Conservation (phyloP, 1,140 invertebrate genomes). For the Drosophila arizonae region DNA sequence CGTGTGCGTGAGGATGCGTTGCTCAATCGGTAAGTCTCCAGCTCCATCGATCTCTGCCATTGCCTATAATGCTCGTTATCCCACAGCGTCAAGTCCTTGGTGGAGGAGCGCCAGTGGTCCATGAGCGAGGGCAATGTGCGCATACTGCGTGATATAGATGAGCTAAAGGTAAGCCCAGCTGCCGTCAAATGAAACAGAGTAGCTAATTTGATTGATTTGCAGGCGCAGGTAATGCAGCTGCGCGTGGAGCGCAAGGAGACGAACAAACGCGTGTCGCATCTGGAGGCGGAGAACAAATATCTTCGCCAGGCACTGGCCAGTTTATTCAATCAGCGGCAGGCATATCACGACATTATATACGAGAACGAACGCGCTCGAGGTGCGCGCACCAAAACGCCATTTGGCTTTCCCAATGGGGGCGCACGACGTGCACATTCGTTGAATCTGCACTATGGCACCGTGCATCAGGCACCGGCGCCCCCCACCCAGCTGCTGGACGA, state of each 20-base stretch:
- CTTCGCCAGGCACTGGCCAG: constrained; percentile 71
- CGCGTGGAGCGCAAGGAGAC: constrained; percentile 73
- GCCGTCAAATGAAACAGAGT: background rate
- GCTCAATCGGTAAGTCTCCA: constrained; percentile 81
- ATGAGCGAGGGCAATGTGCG: constrained; percentile 83
- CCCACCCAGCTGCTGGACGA: constrained; percentile 49
- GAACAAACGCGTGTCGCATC: constrained; percentile 71
- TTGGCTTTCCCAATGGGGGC: constrained; percentile 57
- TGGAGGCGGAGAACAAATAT: constrained; percentile 80
- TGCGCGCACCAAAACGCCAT: constrained; percentile 53
- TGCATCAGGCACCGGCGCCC: constrained; percentile 66
- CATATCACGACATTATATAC: constrained; percentile 73
- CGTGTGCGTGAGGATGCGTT: constrained; percentile 88
- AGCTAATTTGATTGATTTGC: background rate
- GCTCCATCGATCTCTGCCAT: too few relatives aligned
- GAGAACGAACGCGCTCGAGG: constrained; percentile 70
- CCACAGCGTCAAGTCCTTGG: constrained; percentile 84
- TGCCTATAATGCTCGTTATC: background rate
- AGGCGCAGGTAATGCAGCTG: constrained; percentile 72
- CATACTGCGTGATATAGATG: constrained; percentile 79
- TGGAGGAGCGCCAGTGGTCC: constrained; percentile 85
- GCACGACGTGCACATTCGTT: constrained; percentile 63
- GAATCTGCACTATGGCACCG: constrained; percentile 76
- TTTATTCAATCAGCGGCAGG: constrained; percentile 68
- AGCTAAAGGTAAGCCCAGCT: constrained; percentile 66